These are phyloP conservation scores for Tenthredo distinguenda DNA, from an alignment of 2,888 invertebrate species.

Conservation along the genomic window DNA sequence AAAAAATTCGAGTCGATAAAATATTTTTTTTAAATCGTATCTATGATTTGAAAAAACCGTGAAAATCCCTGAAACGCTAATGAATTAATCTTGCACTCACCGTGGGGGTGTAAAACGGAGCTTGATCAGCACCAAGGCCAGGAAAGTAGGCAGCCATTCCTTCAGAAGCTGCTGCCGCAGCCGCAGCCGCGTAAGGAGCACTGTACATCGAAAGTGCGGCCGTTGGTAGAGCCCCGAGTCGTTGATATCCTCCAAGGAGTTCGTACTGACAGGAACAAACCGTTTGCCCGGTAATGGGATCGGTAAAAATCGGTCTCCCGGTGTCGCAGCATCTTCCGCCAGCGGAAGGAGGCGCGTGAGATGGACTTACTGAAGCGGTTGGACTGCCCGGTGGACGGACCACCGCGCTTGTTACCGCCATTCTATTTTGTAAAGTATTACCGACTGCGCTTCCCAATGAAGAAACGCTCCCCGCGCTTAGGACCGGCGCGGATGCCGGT, in stretches of 20 bases:
- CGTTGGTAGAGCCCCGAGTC: slow-evolving; percentile 86
- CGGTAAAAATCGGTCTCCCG: slow-evolving; percentile 93
- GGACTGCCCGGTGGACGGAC: slow-evolving; percentile 80
- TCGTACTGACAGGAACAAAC: slow-evolving; percentile 96
- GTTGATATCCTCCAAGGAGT: slow-evolving; percentile 90
- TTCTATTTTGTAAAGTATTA: slow-evolving; percentile 79
- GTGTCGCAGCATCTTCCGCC: slow-evolving; percentile 91
- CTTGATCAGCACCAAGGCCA: slow-evolving; percentile 90
- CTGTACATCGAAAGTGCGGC: slow-evolving; percentile 88
- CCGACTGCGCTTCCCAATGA: slow-evolving; percentile 69
- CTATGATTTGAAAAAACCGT: background rate
- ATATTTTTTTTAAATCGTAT: background rate
- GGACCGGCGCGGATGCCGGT: slow-evolving; percentile 69
- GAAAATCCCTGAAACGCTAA: background rate
- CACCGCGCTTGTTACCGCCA: slow-evolving; percentile 80
- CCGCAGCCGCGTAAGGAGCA: slow-evolving; percentile 87
- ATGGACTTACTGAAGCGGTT: slow-evolving; percentile 79
- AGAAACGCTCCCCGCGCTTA: slow-evolving; percentile 66
- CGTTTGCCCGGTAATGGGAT: slow-evolving; percentile 93
- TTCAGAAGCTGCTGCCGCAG: slow-evolving; percentile 80
- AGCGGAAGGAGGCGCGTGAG: slow-evolving; percentile 80
- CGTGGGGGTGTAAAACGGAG: slow-evolving; percentile 91
- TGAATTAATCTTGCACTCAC: slow-evolving; percentile 80
- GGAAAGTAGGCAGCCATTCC: slow-evolving; percentile 94
- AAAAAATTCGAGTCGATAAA: too few species aligned